A percentile compares a stretch with the other conserved stretches of the same genome.
phyloP scores from a whole-genome alignment of 2,113 vertebrate genomes.

The Mystacornis crossleyi region DNA sequence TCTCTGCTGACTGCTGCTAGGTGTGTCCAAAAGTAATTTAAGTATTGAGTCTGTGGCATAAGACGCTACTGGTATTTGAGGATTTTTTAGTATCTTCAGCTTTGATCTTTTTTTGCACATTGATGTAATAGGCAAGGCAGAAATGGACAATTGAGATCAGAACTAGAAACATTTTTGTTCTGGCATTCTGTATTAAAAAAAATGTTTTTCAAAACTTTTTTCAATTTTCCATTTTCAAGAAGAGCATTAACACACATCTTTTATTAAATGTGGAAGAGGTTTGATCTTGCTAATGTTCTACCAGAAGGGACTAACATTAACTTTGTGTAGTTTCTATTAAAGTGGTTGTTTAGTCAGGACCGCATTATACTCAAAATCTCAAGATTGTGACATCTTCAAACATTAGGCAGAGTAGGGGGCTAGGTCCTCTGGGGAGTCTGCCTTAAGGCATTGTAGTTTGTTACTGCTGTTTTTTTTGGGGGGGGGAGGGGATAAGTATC shows the following conservation, averaged over 20 bases:
- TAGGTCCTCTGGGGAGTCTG: background rate
- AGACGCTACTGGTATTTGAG: background rate
- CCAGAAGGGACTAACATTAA: background rate
- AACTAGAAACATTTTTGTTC: background rate
- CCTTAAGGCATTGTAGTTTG: background rate
- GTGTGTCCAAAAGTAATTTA: background rate
- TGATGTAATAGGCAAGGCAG: background rate
- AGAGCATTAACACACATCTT: background rate
- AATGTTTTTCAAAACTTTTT: background rate
- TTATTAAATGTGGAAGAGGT: background rate
- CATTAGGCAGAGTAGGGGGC: background rate
- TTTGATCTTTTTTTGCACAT: background rate
- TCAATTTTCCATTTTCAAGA: background rate
- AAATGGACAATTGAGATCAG: background rate
- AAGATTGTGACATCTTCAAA: background rate
- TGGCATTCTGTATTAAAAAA: background rate
- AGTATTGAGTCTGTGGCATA: background rate
- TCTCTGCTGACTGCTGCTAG: background rate
- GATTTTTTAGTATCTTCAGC: background rate
- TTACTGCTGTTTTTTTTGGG: background rate
- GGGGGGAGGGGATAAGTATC: background rate
- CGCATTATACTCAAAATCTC: constrained; percentile 19
- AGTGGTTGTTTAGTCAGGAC: background rate
- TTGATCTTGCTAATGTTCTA: background rate
- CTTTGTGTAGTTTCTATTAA: background rate